These are phyloP conservation scores for Drosophila funebris DNA, from an alignment of 1,140 invertebrate genomes.

Conservation along the genomic window DNA sequence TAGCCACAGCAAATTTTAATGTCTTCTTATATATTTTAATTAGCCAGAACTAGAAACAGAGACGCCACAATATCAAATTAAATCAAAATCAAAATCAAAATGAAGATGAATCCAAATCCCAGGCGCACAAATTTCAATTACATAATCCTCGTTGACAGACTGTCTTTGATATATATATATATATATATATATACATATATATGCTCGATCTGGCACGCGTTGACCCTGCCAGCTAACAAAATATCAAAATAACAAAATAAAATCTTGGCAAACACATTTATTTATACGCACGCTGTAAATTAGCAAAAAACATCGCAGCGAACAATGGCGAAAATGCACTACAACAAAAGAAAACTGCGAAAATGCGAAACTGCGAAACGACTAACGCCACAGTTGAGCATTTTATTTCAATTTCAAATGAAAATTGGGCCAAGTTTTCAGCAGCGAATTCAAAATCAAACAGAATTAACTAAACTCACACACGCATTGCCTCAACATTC, in stretches of 20 bases:
- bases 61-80: conserved; percentile 38
- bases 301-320: conserved; percentile 47
- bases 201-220: conserved; percentile 60
- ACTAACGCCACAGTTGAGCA: conserved; percentile 8
- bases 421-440: conserved; percentile 72
- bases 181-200: conserved; percentile 7
- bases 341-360: background rate
- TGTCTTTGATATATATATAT: conserved; percentile 5
- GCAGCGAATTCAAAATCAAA: conserved; percentile 36
- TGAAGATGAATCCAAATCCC: background rate
- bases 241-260: conserved; percentile 14
- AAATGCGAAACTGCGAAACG: conserved; percentile 7
- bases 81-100: conserved; percentile 9
- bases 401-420: conserved; percentile 35
- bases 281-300: conserved; percentile 79
- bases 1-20: conserved; percentile 34
- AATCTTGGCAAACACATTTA: conserved; percentile 71
- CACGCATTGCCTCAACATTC: conserved; percentile 56
- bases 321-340: conserved; percentile 26
- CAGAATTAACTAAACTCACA: conserved; percentile 10
- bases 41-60: conserved; percentile 42
- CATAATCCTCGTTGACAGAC: conserved; percentile 71
- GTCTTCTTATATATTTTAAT: conserved; percentile 35
- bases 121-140: conserved; percentile 55
- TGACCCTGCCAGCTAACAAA: conserved; percentile 60